These are phyloP conservation scores for Epistrophe eligans DNA, from an alignment of 2,888 invertebrate species.

Conservation along the genomic window DNA sequence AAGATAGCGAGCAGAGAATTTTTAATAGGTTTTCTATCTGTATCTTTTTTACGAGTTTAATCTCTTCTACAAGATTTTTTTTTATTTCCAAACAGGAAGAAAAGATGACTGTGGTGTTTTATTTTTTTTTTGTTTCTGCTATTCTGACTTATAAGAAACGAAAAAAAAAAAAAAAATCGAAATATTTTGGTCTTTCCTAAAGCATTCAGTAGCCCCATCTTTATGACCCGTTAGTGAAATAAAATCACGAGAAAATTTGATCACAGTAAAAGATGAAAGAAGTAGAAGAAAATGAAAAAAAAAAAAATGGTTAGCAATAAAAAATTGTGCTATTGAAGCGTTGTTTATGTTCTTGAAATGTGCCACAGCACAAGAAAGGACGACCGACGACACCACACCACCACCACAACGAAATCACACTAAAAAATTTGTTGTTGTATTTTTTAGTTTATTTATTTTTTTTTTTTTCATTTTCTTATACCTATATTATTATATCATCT, in stretches of 20 bases:
- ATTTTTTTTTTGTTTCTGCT: constrained; percentile 16
- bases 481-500: background rate
- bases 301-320: constrained; percentile 50
- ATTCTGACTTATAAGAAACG: background rate
- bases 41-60: constrained; percentile 58
- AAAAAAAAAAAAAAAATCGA: constrained; percentile 25
- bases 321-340: constrained; percentile 51
- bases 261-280: constrained; percentile 30
- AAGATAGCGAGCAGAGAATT: constrained; percentile 43
- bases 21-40: constrained; percentile 72
- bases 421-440: constrained; percentile 27
- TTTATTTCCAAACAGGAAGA: constrained; percentile 44
- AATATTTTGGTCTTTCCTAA: constrained; percentile 46
- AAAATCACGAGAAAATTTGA: constrained; percentile 63
- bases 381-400: background rate
- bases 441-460: constrained; percentile 4
- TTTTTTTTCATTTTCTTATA: background rate
- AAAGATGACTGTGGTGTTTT: constrained; percentile 36
- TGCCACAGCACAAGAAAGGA: constrained; percentile 2
- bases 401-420: constrained; percentile 22
- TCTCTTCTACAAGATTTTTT: constrained; percentile 64
- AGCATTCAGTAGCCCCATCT: constrained; percentile 61
- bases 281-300: constrained; percentile 7
- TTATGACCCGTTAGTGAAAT: constrained; percentile 72
- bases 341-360: constrained; percentile 38